Evolutionary conservation across 2,888 invertebrate species (phyloP).

Genomic region (Litoditis marina): DNA sequence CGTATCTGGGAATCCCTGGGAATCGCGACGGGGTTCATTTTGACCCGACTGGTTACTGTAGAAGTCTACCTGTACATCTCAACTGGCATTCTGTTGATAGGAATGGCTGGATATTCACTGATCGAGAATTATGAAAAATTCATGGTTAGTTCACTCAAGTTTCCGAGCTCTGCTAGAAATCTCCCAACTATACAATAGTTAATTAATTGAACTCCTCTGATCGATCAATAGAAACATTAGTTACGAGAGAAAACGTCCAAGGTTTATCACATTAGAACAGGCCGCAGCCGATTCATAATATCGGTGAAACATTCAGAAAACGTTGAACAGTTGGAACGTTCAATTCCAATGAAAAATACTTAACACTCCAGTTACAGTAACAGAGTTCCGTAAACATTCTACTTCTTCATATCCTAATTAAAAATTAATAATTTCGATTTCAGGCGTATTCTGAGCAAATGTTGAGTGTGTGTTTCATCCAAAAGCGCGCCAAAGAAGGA

Average conservation of each 20-base stretch:
- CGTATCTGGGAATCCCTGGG: conserved; percentile 87
- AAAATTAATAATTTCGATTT: not conserved
- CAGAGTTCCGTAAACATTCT: too few relatives aligned
- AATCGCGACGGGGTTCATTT: conserved; percentile 79
- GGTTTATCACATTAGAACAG: too few relatives aligned
- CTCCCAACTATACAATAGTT: too few relatives aligned
- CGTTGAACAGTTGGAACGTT: too few relatives aligned
- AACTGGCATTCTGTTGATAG: conserved; percentile 65
- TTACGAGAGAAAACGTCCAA: too few relatives aligned
- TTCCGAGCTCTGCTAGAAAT: not conserved
- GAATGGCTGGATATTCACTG: conserved; percentile 74
- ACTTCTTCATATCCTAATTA: not conserved
- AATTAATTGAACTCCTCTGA: too few relatives aligned
- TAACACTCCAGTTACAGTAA: too few relatives aligned
- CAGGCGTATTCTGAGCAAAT: conserved; percentile 18
- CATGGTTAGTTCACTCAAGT: conserved; percentile 39
- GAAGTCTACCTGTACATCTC: conserved; percentile 50
- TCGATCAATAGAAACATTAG: too few relatives aligned
- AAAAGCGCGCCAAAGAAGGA: not conserved
- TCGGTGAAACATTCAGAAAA: too few relatives aligned
- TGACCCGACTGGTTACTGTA: conserved; percentile 66
- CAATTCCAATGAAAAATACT: too few relatives aligned
- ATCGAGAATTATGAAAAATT: conserved; percentile 64
- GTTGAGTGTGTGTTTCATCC: conserved; percentile 12
- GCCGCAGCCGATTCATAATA: too few relatives aligned